Conservation (phyloP, 1,140 invertebrate genomes). For the Brachionus rotundiformis region DNA sequence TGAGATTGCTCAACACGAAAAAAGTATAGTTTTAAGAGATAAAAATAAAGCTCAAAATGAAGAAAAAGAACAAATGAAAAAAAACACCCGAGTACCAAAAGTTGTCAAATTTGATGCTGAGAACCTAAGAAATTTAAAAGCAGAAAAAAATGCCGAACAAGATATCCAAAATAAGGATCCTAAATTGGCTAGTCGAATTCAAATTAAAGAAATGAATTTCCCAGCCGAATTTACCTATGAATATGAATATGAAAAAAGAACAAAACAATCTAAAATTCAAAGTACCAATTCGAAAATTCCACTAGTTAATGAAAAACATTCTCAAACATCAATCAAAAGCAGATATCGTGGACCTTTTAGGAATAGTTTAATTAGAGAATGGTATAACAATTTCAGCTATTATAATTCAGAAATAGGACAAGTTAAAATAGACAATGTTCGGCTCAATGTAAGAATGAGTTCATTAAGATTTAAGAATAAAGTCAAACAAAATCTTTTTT, state of each 20-base stretch:
- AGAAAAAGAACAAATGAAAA: no score
- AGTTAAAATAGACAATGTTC: background rate
- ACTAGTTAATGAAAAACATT: background rate
- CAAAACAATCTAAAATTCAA: background rate
- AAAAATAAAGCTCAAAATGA: no score
- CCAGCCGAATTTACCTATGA: background rate
- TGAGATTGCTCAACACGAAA: no score
- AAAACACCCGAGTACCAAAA: no score
- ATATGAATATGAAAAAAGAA: background rate
- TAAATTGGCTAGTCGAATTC: no score
- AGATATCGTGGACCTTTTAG: background rate
- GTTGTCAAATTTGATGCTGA: no score
- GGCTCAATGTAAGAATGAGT: background rate
- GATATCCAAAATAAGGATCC: no score
- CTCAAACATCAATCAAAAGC: background rate
- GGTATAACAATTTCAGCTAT: background rate
- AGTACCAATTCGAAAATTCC: background rate
- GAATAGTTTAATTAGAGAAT: constrained; percentile 6
- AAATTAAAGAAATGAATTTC: no score
- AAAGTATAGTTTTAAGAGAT: no score
- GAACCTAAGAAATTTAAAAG: no score
- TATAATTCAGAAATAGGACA: background rate
- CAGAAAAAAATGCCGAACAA: no score
- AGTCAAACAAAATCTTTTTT: background rate
- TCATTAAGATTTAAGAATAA: background rate